phyloP scores from a whole-genome alignment of 1,140 invertebrate species.

The Lepidurus couesii region DNA sequence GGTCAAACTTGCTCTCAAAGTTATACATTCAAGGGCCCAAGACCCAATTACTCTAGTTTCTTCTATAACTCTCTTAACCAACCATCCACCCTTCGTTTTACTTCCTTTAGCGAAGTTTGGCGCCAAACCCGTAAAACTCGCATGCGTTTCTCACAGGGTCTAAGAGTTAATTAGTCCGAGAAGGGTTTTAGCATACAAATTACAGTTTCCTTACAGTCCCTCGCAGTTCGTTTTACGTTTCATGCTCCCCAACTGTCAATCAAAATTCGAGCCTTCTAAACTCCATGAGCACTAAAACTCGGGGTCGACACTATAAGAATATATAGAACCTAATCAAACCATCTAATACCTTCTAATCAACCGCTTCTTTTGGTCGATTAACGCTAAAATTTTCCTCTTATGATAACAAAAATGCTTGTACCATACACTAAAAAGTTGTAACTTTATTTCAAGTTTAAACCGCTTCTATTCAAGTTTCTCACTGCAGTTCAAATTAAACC shows the following conservation, averaged over 20 bases:
- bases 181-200: not conserved
- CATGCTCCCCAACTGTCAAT: not conserved
- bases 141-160: not conserved
- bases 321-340: no score
- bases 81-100: not conserved
- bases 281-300: not conserved
- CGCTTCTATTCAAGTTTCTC: no score
- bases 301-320: no score
- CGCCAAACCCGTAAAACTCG: not conserved
- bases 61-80: not conserved
- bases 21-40: not conserved
- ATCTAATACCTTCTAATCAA: no score
- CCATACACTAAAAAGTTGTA: no score
- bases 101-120: not conserved
- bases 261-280: not conserved
- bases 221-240: not conserved
- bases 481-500: no score
- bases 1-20: not conserved
- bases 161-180: not conserved
- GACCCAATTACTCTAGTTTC: slow-evolving; percentile 15
- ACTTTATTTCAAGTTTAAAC: no score
- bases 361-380: no score
- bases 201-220: not conserved
- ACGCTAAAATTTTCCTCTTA: no score
- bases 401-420: no score